Evolutionary conservation across 2,888 invertebrate species (phyloP).

Genomic region (Stegophylla sp.): DNA sequence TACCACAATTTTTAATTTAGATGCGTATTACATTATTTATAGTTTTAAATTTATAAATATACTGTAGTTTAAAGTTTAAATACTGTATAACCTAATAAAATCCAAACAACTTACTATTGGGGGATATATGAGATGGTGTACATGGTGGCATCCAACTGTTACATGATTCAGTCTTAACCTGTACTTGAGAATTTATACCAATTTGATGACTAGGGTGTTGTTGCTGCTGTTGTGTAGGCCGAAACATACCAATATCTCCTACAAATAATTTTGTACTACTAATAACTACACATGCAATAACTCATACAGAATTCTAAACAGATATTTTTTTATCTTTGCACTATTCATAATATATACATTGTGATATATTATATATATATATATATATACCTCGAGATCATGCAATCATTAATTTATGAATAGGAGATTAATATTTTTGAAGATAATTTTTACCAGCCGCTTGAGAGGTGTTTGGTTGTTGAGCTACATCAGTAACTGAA

Average conservation of each 20-base stretch:
- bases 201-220: constrained; percentile 56
- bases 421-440: background rate
- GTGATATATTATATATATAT: too few species aligned
- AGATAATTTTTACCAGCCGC: constrained; percentile 33
- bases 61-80: background rate
- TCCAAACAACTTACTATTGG: constrained; percentile 49
- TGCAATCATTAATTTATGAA: constrained; percentile 13
- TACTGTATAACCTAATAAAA: constrained; percentile 17
- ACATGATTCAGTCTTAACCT: constrained; percentile 53
- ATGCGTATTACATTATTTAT: too few species aligned
- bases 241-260: constrained; percentile 58
- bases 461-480: constrained; percentile 46
- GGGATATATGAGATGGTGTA: constrained; percentile 55
- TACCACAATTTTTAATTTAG: too few species aligned
- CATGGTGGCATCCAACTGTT: constrained; percentile 52
- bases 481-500: constrained; percentile 48
- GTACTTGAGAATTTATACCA: constrained; percentile 57
- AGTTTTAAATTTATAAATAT: background rate
- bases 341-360: too few species aligned
- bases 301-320: constrained; percentile 36
- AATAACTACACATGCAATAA: constrained; percentile 57
- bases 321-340: constrained; percentile 23
- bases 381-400: constrained; percentile 17
- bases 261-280: constrained; percentile 55
- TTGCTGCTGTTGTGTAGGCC: constrained; percentile 39